Evolutionary conservation across 35 echinoderm and acorn worm species (phyloP), one percentile per base, ranked within the genome.

Genomic region (Stichopus chloronotus): DNA sequence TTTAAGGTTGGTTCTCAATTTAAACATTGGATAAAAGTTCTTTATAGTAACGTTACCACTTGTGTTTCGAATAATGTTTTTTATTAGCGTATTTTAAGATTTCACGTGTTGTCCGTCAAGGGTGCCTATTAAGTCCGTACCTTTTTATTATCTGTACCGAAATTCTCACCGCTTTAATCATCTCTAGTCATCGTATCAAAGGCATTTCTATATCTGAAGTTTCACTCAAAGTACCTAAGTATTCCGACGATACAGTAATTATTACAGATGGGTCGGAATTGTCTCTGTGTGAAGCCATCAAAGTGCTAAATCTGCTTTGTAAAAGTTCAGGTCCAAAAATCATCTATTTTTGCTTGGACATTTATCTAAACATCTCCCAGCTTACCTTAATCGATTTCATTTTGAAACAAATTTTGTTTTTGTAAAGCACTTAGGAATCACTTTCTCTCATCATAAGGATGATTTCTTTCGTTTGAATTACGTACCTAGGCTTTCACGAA

Each of bases 41-140:
- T 87, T 9, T 82, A 82, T 87, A 87, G 16, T 59, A 87, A 87
- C 17, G 53, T 22, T 22, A 87, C 84, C 9, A 12, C 84, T 14
- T 87, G 84, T 87, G 84, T 87, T 87, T 56, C 84, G 55, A 87
- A 87, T 87, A 87, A 87, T 59, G 84, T 52, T 87, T 14, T 58
- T 56, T 87, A 22, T 87, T 43, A 10, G 53, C 12, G 9, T 87
- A 86, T 86, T 86, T 86, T 86, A 53, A 14, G 13, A 52, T 56
- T 87, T 22, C 83, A 53, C 43, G 56, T 22, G 52, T 54, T 9
- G 84, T 87, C 30, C 0, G 30, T 43, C 30, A 43, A 43, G 30
- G 30, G 30, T 0, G 30, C 30, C 30, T 3, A 43, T 59, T 87
- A 11, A 87, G 84, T 13, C 22, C 84, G 8, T 87, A 87, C 55